Evolutionary conservation across 1,140 invertebrate genomes (phyloP), one percentile per base, ranked within the genome.

Genomic region (Papilio glaucus): DNA sequence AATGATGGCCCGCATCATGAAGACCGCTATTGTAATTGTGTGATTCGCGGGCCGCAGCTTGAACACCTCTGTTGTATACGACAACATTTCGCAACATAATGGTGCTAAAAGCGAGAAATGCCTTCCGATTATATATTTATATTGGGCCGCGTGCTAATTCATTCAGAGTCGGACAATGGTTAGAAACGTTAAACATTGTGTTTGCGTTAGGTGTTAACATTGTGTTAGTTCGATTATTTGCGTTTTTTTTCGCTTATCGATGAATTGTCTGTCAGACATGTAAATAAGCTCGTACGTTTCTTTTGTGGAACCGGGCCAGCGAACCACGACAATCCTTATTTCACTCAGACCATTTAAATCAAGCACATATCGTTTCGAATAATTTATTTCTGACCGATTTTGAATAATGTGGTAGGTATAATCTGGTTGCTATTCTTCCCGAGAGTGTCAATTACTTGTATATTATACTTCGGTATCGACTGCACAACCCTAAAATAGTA

Each of bases 81-180:
- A 24, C 49, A 57, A 57, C 49, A 57, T 57, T 57, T 57, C 49
- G 49, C 49, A 57, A 57, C 21, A 26, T 26, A 57, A 57, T 57
- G 49, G 49, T 57, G 49, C 49, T 57, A 57, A 57, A 57, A 57
- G 49, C 49, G 21, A 57, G 49, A 57, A 24, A 57, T 57, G 49
- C 49, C 24, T 57, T 24, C 9, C 49, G 49, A 57, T 57, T 8
- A 57, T 57, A 57, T 57, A 57, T 57, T 57, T 57, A 57, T 57
- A 57, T 57, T 57, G 12, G 49, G 24, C 6, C 10, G 21, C 24
- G 49, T 57, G 49, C 10, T 57, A 57, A 57, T 57, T 57, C 18
- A 57, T 57, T 57, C 49, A 12, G 21, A 57, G 24, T 63, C 37
- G 13, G 21, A 26, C 24, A 24, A 21, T 24, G 49, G 21, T 12